A percentile compares a stretch with the other conserved stretches of the same genome.
These are phyloP conservation scores for Crenuchus spilurus DNA, from an alignment of 2,797 vertebrate species.

Conservation along the genomic window DNA sequence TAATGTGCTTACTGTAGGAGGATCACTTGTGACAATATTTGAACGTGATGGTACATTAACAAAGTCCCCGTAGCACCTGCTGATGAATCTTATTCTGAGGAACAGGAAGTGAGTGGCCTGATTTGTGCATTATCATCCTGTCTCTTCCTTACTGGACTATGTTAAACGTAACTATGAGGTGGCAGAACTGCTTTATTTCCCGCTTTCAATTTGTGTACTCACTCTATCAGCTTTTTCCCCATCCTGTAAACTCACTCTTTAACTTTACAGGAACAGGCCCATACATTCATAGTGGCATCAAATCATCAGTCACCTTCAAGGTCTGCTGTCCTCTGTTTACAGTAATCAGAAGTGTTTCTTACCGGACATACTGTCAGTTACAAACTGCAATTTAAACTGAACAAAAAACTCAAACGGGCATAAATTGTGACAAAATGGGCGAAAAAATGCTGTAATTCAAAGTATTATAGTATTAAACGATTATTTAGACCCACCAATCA, in stretches of 20 bases:
- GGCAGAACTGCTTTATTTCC: neutral
- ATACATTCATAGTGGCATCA: neutral
- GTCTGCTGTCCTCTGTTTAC: constrained; percentile 10
- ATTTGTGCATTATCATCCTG: neutral
- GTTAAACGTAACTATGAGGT: neutral
- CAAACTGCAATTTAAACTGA: neutral
- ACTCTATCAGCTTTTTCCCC: constrained; percentile 12
- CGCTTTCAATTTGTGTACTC: neutral
- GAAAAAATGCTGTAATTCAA: no score
- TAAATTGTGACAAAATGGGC: no score
- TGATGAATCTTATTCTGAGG: neutral
- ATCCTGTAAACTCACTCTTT: constrained; percentile 46
- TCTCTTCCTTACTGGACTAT: neutral
- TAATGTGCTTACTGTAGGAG: neutral
- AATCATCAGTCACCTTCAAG: constrained; percentile 10
- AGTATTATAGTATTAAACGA: no score
- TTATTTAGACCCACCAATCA: no score
- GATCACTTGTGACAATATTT: neutral
- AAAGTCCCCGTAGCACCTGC: neutral
- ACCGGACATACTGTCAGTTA: neutral
- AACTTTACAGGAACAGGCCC: constrained; percentile 36
- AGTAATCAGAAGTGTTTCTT: constrained; percentile 21
- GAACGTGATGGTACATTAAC: neutral
- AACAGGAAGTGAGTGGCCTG: neutral
- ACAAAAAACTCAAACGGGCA: no score